Conservation (phyloP, 2,888 invertebrate genomes). For the Philonicus albiceps region DNA sequence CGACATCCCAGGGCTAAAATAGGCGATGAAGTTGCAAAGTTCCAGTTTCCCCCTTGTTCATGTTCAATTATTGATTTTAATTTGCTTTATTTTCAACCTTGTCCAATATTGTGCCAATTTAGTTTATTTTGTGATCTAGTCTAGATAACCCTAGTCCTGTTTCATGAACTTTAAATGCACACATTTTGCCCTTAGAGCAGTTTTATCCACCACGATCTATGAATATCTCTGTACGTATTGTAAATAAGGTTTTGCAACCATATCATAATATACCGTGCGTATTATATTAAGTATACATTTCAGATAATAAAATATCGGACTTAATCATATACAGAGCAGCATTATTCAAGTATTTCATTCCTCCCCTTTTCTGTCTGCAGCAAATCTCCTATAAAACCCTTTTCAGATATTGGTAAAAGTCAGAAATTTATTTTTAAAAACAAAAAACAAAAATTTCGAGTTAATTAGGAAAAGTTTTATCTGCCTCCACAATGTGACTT, state of each 20-base stretch:
- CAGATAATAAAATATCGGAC: neutral
- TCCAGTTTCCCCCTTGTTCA: neutral
- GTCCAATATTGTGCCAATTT: neutral
- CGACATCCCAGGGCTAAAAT: neutral
- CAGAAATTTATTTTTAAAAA: neutral
- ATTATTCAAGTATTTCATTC: neutral
- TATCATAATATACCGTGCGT: neutral
- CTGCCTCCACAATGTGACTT: neutral
- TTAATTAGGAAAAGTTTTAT: neutral
- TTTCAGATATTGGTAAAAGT: neutral
- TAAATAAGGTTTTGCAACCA: neutral
- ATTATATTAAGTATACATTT: neutral
- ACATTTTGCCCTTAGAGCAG: neutral
- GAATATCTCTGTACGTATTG: neutral
- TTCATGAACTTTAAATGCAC: neutral
- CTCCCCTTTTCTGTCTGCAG: neutral
- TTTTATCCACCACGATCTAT: neutral
- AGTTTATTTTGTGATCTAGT: neutral
- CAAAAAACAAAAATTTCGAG: neutral
- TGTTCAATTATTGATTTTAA: neutral
- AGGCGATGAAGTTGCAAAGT: neutral
- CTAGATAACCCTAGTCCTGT: neutral
- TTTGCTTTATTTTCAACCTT: neutral
- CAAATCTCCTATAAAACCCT: neutral
- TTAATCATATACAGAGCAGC: neutral